Percentiles rank a stretch among this genome's conserved stretches.
These are phyloP conservation scores for Oncorhynchus clarkii DNA, from an alignment of 2,113 vertebrate genomes.

Conservation along the genomic window DNA sequence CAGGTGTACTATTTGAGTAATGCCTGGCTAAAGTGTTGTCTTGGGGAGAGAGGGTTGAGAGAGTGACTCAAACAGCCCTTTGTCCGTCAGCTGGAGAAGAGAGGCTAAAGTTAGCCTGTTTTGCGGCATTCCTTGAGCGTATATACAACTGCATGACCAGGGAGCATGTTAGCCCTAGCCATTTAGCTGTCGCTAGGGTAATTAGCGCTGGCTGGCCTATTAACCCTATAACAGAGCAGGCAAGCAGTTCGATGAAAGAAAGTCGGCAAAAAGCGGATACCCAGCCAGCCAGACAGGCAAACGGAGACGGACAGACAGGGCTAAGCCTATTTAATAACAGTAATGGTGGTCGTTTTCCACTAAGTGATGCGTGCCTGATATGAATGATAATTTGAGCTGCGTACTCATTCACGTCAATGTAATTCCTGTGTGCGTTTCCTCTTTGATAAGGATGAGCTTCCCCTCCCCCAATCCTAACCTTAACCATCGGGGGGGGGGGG, in stretches of 20 bases:
- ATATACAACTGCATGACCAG: conserved; percentile 51
- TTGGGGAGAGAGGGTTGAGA: neutral
- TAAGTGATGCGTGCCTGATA: neutral
- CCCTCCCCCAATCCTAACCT: too few relatives aligned
- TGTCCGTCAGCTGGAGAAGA: conserved; percentile 37
- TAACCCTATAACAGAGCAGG: neutral
- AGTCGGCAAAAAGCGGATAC: too few relatives aligned
- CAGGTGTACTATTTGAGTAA: too few relatives aligned
- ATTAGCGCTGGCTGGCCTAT: conserved; percentile 13
- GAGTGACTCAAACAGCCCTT: conserved; percentile 49
- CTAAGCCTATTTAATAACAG: neutral
- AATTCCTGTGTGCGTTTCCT: too few relatives aligned
- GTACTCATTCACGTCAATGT: too few relatives aligned
- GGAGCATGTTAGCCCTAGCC: neutral
- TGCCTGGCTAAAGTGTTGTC: too few relatives aligned
- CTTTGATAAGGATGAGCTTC: too few relatives aligned
- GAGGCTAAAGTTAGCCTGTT: conserved; percentile 57
- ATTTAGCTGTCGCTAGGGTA: neutral
- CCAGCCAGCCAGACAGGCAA: neutral
- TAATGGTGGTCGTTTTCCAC: neutral
- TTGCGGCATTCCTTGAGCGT: conserved; percentile 50
- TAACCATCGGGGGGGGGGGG: too few relatives aligned
- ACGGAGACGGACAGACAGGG: neutral
- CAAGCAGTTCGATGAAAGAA: too few relatives aligned
- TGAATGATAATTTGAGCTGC: too few relatives aligned